Evolutionary conservation across 1,140 invertebrate genomes (phyloP).

Genomic region (Drosophila chauvacae): DNA sequence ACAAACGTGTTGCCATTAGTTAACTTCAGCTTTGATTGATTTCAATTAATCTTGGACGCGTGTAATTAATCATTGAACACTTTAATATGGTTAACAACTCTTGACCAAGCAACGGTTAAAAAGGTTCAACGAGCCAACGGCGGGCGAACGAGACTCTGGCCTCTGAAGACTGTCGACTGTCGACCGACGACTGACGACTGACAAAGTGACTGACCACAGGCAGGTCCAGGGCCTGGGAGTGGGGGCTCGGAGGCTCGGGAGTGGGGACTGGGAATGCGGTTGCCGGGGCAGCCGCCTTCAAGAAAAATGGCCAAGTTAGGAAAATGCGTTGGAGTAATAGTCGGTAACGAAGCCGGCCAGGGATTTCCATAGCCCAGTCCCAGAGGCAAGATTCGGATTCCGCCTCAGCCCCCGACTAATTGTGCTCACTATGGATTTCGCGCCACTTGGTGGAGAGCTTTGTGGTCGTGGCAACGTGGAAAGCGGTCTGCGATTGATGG

Average conservation of each 20-base stretch:
- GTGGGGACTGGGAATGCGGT: slow-evolving; percentile 25
- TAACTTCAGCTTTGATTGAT: slow-evolving; percentile 85
- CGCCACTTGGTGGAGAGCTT: slow-evolving; percentile 50
- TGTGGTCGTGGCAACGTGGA: slow-evolving; percentile 57
- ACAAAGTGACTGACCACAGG: slow-evolving; percentile 67
- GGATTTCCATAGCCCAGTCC: slow-evolving; percentile 67
- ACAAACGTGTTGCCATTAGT: slow-evolving; percentile 85
- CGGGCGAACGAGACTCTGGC: slow-evolving; percentile 28
- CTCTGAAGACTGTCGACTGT: slow-evolving; percentile 35
- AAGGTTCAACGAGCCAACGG: slow-evolving; percentile 77
- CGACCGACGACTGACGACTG: slow-evolving; percentile 42
- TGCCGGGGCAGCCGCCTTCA: slow-evolving; percentile 67
- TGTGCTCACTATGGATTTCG: slow-evolving; percentile 70
- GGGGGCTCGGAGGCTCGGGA: neutral
- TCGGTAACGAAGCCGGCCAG: slow-evolving; percentile 43
- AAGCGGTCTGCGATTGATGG: slow-evolving; percentile 77
- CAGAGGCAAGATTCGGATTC: slow-evolving; percentile 43
- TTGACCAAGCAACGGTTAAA: slow-evolving; percentile 84
- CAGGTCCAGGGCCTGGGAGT: slow-evolving; percentile 23
- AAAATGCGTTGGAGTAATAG: slow-evolving; percentile 82
- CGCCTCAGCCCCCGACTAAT: slow-evolving; percentile 70
- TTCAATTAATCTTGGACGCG: slow-evolving; percentile 85
- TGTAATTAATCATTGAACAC: slow-evolving; percentile 85
- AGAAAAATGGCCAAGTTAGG: slow-evolving; percentile 79
- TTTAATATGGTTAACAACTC: slow-evolving; percentile 85